These are phyloP conservation scores for Erythrolamprus reginae DNA, from an alignment of 2,113 vertebrate genomes.

Conservation along the genomic window DNA sequence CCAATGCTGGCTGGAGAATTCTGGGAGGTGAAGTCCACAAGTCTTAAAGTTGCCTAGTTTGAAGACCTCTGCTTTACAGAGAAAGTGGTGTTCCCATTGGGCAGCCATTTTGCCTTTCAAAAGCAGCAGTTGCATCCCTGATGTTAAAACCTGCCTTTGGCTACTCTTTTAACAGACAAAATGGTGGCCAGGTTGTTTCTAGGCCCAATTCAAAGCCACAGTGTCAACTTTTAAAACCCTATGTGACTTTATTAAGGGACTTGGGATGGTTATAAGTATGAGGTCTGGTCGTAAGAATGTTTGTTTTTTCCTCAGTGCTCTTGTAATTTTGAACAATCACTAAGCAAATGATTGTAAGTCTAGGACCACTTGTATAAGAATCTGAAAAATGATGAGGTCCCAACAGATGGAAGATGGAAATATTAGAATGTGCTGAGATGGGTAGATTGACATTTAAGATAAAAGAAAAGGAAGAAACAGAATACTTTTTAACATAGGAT, in stretches of 20 bases:
- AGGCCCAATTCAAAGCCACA: neutral
- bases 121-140: neutral
- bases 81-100: neutral
- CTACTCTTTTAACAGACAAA: neutral
- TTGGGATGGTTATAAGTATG: neutral
- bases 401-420: too few species aligned
- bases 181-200: neutral
- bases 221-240: neutral
- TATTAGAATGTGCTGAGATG: too few species aligned
- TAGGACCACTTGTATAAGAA: neutral
- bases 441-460: too few species aligned
- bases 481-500: too few species aligned
- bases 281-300: neutral
- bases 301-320: rapidly evolving
- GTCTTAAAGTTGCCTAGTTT: too few species aligned
- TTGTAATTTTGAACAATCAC: neutral
- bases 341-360: neutral
- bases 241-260: neutral
- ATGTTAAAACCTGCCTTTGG: neutral
- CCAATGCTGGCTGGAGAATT: too few species aligned
- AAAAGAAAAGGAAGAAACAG: too few species aligned
- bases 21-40: too few species aligned
- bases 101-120: neutral
- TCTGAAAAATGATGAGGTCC: too few species aligned
- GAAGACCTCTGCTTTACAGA: neutral